Percentiles rank a stretch among this genome's conserved stretches.
phyloP scores from a whole-genome alignment of 2,797 vertebrate genomes.

The Parauchenoglanis ngamensis region DNA sequence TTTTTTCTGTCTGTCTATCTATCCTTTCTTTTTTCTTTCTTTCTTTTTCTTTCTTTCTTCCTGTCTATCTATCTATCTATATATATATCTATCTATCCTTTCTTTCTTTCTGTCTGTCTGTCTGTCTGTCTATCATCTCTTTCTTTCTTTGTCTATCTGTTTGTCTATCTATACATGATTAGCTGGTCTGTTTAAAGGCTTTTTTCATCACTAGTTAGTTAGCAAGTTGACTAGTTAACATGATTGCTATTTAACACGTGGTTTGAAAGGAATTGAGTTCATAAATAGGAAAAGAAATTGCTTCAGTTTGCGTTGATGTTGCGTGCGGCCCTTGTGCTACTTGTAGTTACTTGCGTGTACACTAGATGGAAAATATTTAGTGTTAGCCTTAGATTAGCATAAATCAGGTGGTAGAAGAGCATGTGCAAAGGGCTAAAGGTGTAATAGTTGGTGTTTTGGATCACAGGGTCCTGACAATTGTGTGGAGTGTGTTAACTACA shows the following conservation, averaged over 20 bases:
- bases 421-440: neutral
- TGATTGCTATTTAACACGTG: neutral
- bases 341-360: too few relatives aligned
- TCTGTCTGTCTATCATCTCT: neutral
- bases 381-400: neutral
- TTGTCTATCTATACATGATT: neutral
- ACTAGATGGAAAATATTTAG: neutral
- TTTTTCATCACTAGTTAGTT: neutral
- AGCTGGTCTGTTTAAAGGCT: neutral
- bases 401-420: neutral
- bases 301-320: neutral
- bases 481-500: constrained; percentile 83
- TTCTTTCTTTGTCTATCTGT: neutral
- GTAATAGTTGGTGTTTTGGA: neutral
- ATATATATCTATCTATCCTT: neutral
- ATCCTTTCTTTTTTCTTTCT: too few relatives aligned
- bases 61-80: neutral
- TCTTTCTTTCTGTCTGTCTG: neutral
- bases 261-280: neutral
- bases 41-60: neutral
- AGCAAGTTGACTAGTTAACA: neutral
- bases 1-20: neutral
- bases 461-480: constrained; percentile 86
- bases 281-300: neutral
- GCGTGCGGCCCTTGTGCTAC: neutral